These are phyloP conservation scores for Bombyx mori DNA, from an alignment of 1,140 invertebrate genomes.

Conservation along the genomic window ASM3026992v2 NC_085122.1:13409501-13410000, in stretches of 20 bases:
- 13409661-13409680: conserved; percentile 68
- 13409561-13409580: conserved; percentile 53
- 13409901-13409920: no score
- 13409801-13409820: no score
- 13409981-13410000: no score
- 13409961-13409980: no score
- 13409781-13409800: no score
- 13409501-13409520: no score
- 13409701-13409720: conserved; percentile 28
- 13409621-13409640: conserved; percentile 70
- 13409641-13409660: conserved; percentile 66
- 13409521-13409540: neutral
- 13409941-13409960: no score
- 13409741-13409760: neutral
- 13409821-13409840: no score
- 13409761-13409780: neutral
- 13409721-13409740: conserved; percentile 11
- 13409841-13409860: no score
- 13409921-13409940: no score
- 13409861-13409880: no score
- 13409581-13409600: conserved; percentile 62
- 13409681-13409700: conserved; percentile 61
- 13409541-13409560: conserved; percentile 9
- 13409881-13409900: no score
- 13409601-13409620: conserved; percentile 71